Conservation (phyloP, 1,140 invertebrate species). For the Pogonus chalceus region DNA sequence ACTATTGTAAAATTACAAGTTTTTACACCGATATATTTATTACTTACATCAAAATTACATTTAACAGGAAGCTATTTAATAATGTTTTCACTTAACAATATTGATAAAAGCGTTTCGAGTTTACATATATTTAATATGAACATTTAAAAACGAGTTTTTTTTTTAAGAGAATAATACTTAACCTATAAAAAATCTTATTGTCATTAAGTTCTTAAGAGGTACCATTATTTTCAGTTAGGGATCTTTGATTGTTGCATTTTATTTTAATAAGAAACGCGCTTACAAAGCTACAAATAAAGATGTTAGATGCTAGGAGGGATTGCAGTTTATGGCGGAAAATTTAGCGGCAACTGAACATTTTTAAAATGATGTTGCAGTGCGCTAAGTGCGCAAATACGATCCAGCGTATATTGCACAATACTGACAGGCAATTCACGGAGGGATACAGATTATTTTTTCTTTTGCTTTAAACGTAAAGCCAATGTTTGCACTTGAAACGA, state of each 20-base stretch:
- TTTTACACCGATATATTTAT: background rate
- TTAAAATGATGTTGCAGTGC: background rate
- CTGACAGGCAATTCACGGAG: background rate
- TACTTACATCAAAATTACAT: constrained; percentile 3
- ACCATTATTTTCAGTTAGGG: background rate
- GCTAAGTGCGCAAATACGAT: background rate
- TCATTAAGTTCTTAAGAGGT: constrained; percentile 5
- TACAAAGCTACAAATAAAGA: too few species aligned
- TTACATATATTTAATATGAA: background rate
- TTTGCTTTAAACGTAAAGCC: constrained; percentile 40
- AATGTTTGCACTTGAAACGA: constrained; percentile 43
- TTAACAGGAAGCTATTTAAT: background rate
- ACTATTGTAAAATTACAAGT: too few species aligned
- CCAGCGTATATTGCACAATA: background rate
- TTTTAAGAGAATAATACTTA: background rate
- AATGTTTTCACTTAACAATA: background rate
- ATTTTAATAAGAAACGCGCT: too few species aligned
- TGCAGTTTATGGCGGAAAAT: background rate
- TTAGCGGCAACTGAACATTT: background rate
- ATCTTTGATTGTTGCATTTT: too few species aligned
- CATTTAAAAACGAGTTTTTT: background rate
- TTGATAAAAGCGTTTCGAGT: background rate
- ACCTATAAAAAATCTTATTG: background rate
- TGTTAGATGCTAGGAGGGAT: too few species aligned
- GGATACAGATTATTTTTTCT: background rate